These are phyloP conservation scores for Polyodon spathula DNA, from an alignment of 2,113 vertebrate species.

Conservation along the genomic window DNA sequence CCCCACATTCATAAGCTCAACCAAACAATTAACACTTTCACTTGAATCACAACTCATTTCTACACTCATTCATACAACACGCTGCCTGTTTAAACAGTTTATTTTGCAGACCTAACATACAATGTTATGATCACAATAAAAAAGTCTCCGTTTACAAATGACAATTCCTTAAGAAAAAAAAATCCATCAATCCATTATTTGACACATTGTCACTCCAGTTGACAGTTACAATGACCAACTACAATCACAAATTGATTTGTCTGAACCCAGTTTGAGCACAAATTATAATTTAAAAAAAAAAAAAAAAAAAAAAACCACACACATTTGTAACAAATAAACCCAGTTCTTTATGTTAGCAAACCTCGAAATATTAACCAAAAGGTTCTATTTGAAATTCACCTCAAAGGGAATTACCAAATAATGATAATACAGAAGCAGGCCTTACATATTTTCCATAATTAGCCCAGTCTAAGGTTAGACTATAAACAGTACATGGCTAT, in stretches of 20 bases:
- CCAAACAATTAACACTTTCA: background rate
- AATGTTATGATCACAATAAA: constrained; percentile 10
- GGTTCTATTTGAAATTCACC: no score
- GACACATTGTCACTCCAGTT: constrained; percentile 4
- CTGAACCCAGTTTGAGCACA: no score
- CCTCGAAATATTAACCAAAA: no score
- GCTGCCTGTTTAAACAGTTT: constrained; percentile 70
- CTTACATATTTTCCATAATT: no score
- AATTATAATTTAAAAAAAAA: no score
- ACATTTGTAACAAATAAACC: no score
- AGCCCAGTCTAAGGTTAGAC: no score
- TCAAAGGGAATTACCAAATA: no score
- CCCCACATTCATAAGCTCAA: background rate
- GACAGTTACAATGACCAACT: constrained; percentile 3
- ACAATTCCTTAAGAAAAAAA: background rate
- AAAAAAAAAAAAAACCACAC: no score
- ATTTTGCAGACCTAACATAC: constrained; percentile 57
- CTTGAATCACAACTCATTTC: constrained; percentile 17
- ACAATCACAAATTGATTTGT: constrained; percentile 54
- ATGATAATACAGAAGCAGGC: no score
- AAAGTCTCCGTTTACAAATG: background rate
- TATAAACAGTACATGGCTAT: no score
- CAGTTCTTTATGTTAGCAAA: no score
- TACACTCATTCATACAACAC: constrained; percentile 70
- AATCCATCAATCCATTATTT: background rate